phyloP scores from a whole-genome alignment of 1,140 invertebrate genomes.

The Euura lappo region DNA sequence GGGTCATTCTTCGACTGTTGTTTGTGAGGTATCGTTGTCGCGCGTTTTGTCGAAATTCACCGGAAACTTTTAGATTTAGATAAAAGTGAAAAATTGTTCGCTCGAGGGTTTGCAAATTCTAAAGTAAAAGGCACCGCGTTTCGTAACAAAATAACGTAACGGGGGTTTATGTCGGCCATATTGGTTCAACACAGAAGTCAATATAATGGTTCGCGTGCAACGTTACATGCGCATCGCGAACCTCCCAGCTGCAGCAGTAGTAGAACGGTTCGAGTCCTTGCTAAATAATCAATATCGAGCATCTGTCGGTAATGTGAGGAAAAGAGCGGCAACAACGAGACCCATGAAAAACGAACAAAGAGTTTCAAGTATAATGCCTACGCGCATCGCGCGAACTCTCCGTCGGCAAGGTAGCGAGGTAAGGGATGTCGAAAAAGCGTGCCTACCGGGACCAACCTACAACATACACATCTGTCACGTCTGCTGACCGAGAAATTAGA shows the following conservation, averaged over 20 bases:
- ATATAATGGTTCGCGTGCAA: constrained; percentile 35
- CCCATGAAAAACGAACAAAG: too few relatives aligned
- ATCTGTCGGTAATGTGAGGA: constrained; percentile 20
- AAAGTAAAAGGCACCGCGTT: constrained; percentile 1
- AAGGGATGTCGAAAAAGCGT: too few relatives aligned
- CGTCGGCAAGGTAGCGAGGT: too few relatives aligned
- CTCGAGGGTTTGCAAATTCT: too few relatives aligned
- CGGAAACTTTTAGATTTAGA: not conserved
- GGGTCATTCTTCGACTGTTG: constrained; percentile 43
- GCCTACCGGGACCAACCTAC: too few relatives aligned
- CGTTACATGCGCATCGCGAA: constrained; percentile 33
- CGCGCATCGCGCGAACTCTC: too few relatives aligned
- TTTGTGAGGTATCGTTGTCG: constrained; percentile 34
- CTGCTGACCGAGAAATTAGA: too few relatives aligned
- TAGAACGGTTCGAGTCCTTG: not conserved
- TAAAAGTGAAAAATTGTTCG: not conserved
- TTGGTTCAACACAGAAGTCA: constrained; percentile 52
- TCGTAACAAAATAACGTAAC: constrained; percentile 45
- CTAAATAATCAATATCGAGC: constrained; percentile 15
- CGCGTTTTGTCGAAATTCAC: not conserved
- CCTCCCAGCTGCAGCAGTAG: not conserved
- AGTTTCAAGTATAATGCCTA: too few relatives aligned
- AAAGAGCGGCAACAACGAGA: too few relatives aligned
- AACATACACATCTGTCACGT: too few relatives aligned
- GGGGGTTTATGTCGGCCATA: constrained; percentile 44